Base-by-base conservation (phyloP, 2,113 vertebrate genomes). In the Edolisoma coerulescens region DNA sequence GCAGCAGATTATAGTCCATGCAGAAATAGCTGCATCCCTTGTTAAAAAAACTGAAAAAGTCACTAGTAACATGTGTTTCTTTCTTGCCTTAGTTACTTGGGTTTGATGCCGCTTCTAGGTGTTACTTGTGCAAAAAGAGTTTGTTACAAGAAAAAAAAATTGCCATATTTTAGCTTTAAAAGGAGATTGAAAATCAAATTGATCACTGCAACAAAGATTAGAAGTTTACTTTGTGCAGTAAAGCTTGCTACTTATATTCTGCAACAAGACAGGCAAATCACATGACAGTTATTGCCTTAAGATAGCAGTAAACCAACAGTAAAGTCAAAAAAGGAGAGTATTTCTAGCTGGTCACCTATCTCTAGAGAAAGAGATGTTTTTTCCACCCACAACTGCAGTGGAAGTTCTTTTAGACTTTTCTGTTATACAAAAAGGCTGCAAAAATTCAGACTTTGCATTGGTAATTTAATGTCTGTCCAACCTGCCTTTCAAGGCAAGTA, bases 1-100 rank as follows among this genome's bases (percentile, higher is more conserved):
- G 94, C 96, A 97, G 94, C 81, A 95, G 11, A 68, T 76, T 90
- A 60, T 5, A 75, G 28, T 79, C 20, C 37, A 84, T 84, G 61
- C n/a, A 92, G 49, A 60, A 71, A 79, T 1, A 91, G 47, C 87
- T 87, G 41, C 41, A 82, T 44, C 52, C 28, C 80, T 79, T 60
- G 16, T 37, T 76, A 32, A 68, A 75, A 75, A 74, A 79, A 4
- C 1, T 16, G 15, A 23, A 44, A 77, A 61, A 21, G 35, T 92
- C 32, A 67, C 53, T 57, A 73, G n/a, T 78, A 92, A 35, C 10
- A 53, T 33, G n/a, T 67, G 23, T 67, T 89, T 86, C 16, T 45
- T 41, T 83, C 64, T 78, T 92, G 28, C 63, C 41, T 85, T 74
- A 30, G 74, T 64, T 75, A 64, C 61, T 75, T 64, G 14, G 14